phyloP scores from a whole-genome alignment of 2,113 vertebrate species.

The Emydura subglobosa region DNA sequence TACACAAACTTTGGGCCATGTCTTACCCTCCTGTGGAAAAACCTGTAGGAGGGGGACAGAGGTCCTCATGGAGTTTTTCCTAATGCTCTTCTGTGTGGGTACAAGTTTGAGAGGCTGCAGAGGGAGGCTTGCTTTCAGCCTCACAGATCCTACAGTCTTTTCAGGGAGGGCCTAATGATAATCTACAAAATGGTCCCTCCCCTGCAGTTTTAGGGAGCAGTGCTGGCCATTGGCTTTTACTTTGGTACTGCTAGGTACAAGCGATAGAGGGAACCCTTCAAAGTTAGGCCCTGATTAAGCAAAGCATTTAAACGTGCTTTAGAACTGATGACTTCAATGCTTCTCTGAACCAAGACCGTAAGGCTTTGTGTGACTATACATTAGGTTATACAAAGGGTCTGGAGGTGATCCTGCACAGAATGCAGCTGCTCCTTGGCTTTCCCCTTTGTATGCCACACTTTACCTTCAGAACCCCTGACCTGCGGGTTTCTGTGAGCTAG shows the following conservation, averaged over 20 bases:
- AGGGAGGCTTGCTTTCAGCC: background rate
- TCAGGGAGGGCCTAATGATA: background rate
- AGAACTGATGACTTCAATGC: background rate
- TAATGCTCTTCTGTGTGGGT: background rate
- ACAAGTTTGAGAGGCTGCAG: background rate
- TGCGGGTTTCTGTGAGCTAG: background rate
- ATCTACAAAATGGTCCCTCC: background rate
- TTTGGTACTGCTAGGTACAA: background rate
- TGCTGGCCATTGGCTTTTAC: background rate
- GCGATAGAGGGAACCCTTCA: accelerated
- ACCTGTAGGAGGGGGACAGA: background rate
- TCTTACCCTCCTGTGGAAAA: background rate
- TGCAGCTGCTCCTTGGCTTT: accelerated
- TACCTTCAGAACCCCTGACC: background rate
- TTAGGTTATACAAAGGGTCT: background rate
- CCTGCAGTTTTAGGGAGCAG: background rate
- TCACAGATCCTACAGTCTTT: background rate
- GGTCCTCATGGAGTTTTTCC: background rate
- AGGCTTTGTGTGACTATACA: accelerated
- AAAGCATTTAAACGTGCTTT: background rate
- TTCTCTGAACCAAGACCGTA: background rate
- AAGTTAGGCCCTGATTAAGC: accelerated
- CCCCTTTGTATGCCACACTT: background rate
- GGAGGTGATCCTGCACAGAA: accelerated
- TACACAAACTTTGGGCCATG: background rate